These are phyloP conservation scores for Apteryx owenii DNA, from an alignment of 2,113 vertebrate genomes.

Conservation along the genomic window DNA sequence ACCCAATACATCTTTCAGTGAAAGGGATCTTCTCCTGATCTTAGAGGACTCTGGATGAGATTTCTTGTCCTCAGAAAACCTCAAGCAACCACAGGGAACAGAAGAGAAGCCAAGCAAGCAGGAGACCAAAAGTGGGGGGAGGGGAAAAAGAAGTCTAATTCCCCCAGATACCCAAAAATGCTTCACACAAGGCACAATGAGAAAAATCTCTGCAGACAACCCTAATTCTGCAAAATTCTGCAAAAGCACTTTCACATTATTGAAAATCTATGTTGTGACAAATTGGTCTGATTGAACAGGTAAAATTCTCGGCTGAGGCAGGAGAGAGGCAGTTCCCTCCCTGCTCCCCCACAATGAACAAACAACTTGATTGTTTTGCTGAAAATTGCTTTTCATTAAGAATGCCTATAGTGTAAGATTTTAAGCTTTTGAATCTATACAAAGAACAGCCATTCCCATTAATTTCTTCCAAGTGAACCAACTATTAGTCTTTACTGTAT, in stretches of 20 bases:
- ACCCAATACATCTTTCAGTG: not conserved
- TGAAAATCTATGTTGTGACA: conserved; percentile 39
- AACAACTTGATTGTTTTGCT: conserved; percentile 9
- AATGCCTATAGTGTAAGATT: not conserved
- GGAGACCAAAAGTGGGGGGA: not conserved
- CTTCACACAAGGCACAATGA: not conserved
- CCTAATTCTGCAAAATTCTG: not conserved
- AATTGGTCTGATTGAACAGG: not conserved
- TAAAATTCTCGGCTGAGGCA: not conserved
- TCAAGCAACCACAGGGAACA: not conserved
- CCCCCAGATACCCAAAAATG: not conserved
- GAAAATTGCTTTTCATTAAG: not conserved
- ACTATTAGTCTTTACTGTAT: not conserved
- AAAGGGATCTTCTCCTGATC: not conserved
- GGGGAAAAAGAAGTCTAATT: not conserved
- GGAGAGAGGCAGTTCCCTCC: fast-evolving
- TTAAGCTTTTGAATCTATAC: not conserved
- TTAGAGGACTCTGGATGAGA: not conserved
- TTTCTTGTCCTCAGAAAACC: not conserved
- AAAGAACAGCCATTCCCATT: not conserved
- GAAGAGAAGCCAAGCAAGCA: not conserved
- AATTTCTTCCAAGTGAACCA: not conserved
- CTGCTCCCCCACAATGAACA: not conserved
- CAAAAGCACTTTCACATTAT: not conserved
- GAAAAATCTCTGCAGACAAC: not conserved